These are phyloP conservation scores for Eulemur rubriventer DNA, from an alignment of 2,797 vertebrate genomes.

Conservation along the genomic window DNA sequence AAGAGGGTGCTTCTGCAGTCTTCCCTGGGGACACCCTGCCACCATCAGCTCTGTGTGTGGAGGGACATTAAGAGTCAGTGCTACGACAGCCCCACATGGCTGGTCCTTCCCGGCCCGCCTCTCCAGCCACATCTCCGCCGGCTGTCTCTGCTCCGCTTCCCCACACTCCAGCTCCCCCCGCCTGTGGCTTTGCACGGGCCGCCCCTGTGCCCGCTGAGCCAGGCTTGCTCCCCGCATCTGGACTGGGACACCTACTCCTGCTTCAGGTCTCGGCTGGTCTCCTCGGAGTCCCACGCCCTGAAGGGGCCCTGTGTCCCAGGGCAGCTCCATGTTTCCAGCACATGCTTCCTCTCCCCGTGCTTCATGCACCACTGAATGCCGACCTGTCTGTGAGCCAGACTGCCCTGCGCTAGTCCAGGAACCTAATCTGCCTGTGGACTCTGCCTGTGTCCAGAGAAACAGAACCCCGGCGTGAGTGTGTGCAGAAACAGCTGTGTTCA, in stretches of 20 bases:
- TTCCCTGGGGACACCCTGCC: neutral
- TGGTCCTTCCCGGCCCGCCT: neutral
- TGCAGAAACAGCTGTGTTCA: neutral
- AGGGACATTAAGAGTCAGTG: neutral
- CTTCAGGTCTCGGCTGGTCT: neutral
- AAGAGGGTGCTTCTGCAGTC: neutral
- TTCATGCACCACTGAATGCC: neutral
- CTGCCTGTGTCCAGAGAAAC: neutral
- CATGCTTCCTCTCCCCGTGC: neutral
- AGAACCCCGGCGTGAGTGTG: neutral
- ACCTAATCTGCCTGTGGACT: neutral
- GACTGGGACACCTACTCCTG: neutral
- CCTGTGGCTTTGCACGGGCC: neutral
- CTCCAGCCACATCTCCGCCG: neutral
- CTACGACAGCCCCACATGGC: neutral
- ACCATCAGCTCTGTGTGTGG: neutral
- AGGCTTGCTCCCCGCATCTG: neutral
- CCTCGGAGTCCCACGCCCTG: neutral
- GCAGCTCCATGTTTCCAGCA: too few relatives aligned
- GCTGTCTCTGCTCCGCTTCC: neutral
- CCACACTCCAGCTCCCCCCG: neutral
- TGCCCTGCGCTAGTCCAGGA: neutral
- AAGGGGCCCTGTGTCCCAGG: neutral
- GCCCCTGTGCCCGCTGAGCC: neutral
- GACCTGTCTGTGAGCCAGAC: too few relatives aligned